phyloP scores from a whole-genome alignment of 2,888 invertebrate species.

The Aspidiotus rigidus region DNA sequence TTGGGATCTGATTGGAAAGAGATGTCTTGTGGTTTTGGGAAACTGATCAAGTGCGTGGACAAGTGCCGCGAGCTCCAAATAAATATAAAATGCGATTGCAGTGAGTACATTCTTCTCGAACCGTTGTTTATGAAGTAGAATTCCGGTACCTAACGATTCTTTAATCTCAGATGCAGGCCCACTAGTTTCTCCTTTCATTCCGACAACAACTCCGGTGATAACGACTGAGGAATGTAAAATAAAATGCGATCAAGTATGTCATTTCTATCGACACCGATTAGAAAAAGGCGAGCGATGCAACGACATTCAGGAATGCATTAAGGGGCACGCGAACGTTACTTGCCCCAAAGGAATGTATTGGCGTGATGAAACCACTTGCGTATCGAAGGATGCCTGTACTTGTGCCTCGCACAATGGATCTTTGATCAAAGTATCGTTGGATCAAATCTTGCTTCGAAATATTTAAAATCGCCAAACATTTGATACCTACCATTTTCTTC shows the following conservation, averaged over 20 bases:
- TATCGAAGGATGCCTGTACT: slow-evolving; percentile 62
- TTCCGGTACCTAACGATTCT: not conserved
- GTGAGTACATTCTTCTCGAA: slow-evolving; percentile 7
- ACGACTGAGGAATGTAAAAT: slow-evolving; percentile 51
- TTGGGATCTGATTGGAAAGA: not conserved
- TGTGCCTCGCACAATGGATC: slow-evolving; percentile 58
- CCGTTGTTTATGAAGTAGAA: not conserved
- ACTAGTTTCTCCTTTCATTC: not conserved
- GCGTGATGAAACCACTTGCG: slow-evolving; percentile 65
- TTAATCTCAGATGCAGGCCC: not conserved
- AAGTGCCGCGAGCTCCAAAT: slow-evolving; percentile 75
- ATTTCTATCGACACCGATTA: slow-evolving; percentile 50
- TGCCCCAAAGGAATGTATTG: slow-evolving; percentile 57
- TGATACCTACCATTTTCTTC: slow-evolving; percentile 19
- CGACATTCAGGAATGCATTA: slow-evolving; percentile 34
- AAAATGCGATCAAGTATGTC: slow-evolving; percentile 61
- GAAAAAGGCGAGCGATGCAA: slow-evolving; percentile 41
- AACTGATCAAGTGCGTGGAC: slow-evolving; percentile 58
- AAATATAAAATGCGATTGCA: slow-evolving; percentile 55
- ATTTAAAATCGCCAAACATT: slow-evolving; percentile 9
- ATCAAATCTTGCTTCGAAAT: slow-evolving; percentile 6
- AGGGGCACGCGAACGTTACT: slow-evolving; percentile 44
- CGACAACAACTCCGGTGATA: not conserved
- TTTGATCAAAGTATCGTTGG: slow-evolving; percentile 40
- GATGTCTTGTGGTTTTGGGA: slow-evolving; percentile 56